Evolutionary conservation across 2,113 vertebrate genomes (phyloP), one percentile per base, ranked within the genome.

Genomic region (Carassius gibelio): DNA sequence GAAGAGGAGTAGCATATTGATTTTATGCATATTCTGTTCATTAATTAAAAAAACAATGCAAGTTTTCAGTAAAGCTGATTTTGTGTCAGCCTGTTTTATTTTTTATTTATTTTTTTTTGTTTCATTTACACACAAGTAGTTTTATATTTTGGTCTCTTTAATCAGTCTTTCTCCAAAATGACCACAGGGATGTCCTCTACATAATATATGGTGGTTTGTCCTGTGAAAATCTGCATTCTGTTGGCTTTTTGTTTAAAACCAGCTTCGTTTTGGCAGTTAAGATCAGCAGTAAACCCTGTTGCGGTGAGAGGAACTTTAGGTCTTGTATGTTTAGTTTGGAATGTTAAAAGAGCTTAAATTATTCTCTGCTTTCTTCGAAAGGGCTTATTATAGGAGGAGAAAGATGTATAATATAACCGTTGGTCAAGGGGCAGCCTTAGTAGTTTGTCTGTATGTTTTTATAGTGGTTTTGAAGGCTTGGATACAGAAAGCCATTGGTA

Each of bases 381-480:
- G 52, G 15, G 72, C 36, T 19, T 10, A 15, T 55, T 68, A 64
- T 38, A 34, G 26, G 52, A 36, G 11, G 52, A 42, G 68, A 59
- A 26, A 23, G 57, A 82, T 69, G 64, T 64, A 82, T 68, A 42
- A 71, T 74, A 26, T 59, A 75, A 69, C 71, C 23, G 26, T 38
- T 36, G 26, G 68, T 48, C 45, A 38, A 50, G 61, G 42, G 52
- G 72, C 42, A 26, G 66, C 2, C 71, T 69, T 76, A 79, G 78
- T 80, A 77, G 71, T 26, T n/a, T 34, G 45, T 81, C 59, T 17
- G 68, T 85, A 61, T 87, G 71, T 85, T 69, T 81, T 69, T 36
- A 66, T 52, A 81, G 82, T 45, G 77, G 77, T 74, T 87, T 81
- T 74, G 77, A 78, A 76, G 71, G 83, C 71, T 84, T 78, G 59